Conservation (phyloP, 1,140 invertebrate genomes). For the Lordiphosa clarofinis region DNA sequence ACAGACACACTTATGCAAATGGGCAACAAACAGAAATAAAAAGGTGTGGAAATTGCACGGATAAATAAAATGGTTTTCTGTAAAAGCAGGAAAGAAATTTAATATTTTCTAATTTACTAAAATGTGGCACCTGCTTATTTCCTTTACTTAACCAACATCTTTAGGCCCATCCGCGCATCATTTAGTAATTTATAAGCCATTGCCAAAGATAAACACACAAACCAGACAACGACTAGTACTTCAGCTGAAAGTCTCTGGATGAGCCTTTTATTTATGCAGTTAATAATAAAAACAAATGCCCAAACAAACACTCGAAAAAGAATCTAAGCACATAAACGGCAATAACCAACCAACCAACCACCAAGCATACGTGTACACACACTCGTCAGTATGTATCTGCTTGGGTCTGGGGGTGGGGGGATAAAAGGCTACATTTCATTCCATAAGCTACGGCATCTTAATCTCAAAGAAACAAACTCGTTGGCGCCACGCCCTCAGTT, state of each 20-base stretch:
- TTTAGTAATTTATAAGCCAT: slow-evolving; percentile 48
- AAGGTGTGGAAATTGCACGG: slow-evolving; percentile 10
- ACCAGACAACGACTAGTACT: slow-evolving; percentile 9
- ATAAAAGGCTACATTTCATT: slow-evolving; percentile 45
- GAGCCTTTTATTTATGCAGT: slow-evolving; percentile 49
- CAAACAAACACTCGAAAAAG: slow-evolving; percentile 43
- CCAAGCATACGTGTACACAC: slow-evolving; percentile 21
- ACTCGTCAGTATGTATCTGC: slow-evolving; percentile 13
- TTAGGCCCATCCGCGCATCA: slow-evolving; percentile 31
- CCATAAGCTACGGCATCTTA: slow-evolving; percentile 66
- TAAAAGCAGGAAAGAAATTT: too few species aligned
- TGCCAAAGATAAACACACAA: slow-evolving; percentile 21
- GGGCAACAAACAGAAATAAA: background rate
- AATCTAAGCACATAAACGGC: slow-evolving; percentile 40
- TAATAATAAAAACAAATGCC: slow-evolving; percentile 54
- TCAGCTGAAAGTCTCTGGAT: slow-evolving; percentile 5
- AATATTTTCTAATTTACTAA: too few species aligned
- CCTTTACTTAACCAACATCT: too few species aligned
- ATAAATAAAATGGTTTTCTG: slow-evolving; percentile 9
- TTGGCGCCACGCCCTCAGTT: slow-evolving; percentile 20
- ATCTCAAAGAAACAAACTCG: slow-evolving; percentile 37
- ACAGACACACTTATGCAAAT: slow-evolving; percentile 3
- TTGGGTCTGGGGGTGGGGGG: slow-evolving; percentile 3
- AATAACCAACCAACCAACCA: slow-evolving; percentile 44
- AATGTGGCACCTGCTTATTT: too few species aligned